Percentiles rank a stretch among this genome's conserved stretches.
phyloP scores from a whole-genome alignment of 1,140 invertebrate genomes.

The Galleria mellonella region DNA sequence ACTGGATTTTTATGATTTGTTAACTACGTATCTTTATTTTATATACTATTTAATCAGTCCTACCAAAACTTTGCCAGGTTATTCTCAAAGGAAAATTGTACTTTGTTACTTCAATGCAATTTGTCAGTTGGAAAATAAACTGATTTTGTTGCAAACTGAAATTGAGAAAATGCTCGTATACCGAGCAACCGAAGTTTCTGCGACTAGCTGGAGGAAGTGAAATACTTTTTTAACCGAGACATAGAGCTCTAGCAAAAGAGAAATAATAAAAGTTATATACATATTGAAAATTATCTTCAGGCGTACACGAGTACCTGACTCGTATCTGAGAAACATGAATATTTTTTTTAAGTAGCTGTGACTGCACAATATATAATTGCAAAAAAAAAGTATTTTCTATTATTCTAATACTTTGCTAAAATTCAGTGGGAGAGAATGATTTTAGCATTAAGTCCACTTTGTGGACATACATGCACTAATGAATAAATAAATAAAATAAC shows the following conservation, averaged over 20 bases:
- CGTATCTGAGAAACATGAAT: too few species aligned
- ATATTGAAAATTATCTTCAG: neutral
- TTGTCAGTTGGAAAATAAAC: constrained; percentile 62
- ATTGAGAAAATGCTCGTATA: constrained; percentile 52
- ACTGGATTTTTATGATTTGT: too few species aligned
- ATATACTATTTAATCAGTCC: constrained; percentile 3
- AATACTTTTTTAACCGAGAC: constrained; percentile 39
- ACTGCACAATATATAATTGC: too few species aligned
- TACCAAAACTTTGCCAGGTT: constrained; percentile 32
- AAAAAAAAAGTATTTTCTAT: too few species aligned
- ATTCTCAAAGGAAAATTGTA: constrained; percentile 42
- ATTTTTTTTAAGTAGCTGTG: too few species aligned
- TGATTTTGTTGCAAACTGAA: constrained; percentile 62
- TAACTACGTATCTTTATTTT: neutral
- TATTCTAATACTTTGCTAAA: too few species aligned
- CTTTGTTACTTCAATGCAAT: constrained; percentile 54
- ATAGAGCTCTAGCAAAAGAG: neutral
- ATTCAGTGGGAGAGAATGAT: too few species aligned
- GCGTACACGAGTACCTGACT: neutral
- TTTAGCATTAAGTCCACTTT: too few species aligned
- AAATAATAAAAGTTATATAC: constrained; percentile 3
- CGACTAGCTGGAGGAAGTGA: constrained; percentile 21
- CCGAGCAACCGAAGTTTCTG: constrained; percentile 36
- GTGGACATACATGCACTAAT: too few species aligned
- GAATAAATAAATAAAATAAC: too few species aligned